Base-by-base conservation (phyloP, 2,113 vertebrate genomes). In the Noturus placidus region DNA sequence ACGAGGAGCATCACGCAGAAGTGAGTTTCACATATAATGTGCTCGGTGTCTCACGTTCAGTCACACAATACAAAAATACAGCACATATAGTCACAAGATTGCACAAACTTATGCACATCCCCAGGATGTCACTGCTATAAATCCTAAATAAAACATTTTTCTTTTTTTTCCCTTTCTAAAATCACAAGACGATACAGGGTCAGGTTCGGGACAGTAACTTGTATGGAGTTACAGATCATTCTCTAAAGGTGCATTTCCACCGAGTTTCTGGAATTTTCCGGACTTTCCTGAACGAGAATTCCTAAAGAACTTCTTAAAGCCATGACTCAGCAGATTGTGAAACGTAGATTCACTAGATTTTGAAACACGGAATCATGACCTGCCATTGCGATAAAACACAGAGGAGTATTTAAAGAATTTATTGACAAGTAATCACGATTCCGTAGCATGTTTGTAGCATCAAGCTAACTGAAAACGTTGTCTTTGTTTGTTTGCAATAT, bases 1-100 rank as follows among this genome's bases (percentile, higher is more conserved):
- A 99, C 0, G 99, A 99, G 92, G 99, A 99, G 89, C 99, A 99
- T 88, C 99, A 99, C 0, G 97, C 99, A 25, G 99, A 99, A 97
- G 99, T 99, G 93, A 97, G 97, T 92, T 85, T 70, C 77, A 50
- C 54, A 42, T n/a, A 10, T 19, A 72, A 61, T 69, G 50, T 80
- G 77, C 52, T 27, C 82, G 69, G 33, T 77, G 85, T 57, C 86
- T 86, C 52, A 82, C 30, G 38, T 76, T 65, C 14, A 82, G 14
- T 83, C 42, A 87, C 72, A 50, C 25, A 46, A 17, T 74, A 17
- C 13, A 52, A 50, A 50, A 77, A 5, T 78, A 56, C 17, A 33
- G 8, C 30, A 57, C 54, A 54, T 33, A 57, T 35, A 70, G 5
- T 30, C 38, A 88, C 20, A 81, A 4, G 6, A 25, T 52, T 61